Percentiles rank a stretch among this genome's conserved stretches.
Evolutionary conservation across 1,140 invertebrate species (phyloP).

Genomic region (Liolophura sinensis): DNA sequence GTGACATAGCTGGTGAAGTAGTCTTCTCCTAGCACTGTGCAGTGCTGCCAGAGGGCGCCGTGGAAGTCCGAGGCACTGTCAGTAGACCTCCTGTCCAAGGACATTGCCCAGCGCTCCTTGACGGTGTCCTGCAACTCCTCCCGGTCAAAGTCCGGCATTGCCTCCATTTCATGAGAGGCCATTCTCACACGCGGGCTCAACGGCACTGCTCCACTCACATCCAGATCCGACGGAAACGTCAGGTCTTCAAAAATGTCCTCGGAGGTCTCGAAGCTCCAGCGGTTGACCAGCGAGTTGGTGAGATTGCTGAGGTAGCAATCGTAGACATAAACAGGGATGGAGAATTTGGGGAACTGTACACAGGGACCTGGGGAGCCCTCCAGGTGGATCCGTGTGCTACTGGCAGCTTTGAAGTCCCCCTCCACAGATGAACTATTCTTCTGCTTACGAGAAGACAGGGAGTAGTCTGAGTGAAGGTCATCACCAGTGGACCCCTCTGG

Average conservation of each 20-base stretch:
- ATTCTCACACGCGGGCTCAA: conserved; percentile 14
- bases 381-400: not conserved
- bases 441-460: not conserved
- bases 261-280: conserved; percentile 49
- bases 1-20: conserved; percentile 73
- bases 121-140: conserved; percentile 9
- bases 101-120: conserved; percentile 28
- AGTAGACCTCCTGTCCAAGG: conserved; percentile 34
- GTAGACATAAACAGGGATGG: conserved; percentile 72
- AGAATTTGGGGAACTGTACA: not conserved
- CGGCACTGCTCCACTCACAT: not conserved
- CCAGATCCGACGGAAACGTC: conserved; percentile 36
- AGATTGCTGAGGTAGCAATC: conserved; percentile 69
- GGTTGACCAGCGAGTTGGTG: conserved; percentile 66
- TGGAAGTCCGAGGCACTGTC: conserved; percentile 32
- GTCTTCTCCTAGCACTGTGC: conserved; percentile 65
- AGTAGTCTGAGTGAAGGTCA: not conserved
- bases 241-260: conserved; percentile 56
- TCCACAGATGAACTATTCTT: not conserved
- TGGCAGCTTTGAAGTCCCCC: conserved; percentile 9
- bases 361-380: not conserved
- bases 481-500: not conserved
- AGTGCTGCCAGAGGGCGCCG: conserved; percentile 64
- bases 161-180: conserved; percentile 17
- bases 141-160: conserved; percentile 27